Percentiles rank a stretch among this genome's conserved stretches.
These are phyloP conservation scores for Phenganax stokvisi DNA, from an alignment of 92 coral and sea anemone genomes.

Conservation along the genomic window DNA sequence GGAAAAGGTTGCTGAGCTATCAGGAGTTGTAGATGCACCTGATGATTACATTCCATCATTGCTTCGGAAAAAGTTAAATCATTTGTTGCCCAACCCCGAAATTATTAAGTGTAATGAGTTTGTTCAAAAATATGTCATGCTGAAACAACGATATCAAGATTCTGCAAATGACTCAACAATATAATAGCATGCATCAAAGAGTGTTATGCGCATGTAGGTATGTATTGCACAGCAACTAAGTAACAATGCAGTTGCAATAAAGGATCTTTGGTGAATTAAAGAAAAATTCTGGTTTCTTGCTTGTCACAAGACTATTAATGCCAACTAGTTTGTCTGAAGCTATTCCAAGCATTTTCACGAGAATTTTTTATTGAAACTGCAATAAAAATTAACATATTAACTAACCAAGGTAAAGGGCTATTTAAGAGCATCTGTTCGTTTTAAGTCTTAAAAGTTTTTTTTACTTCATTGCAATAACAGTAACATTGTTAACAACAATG, in stretches of 20 bases:
- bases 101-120: not conserved
- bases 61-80: not conserved
- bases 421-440: not conserved
- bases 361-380: not conserved
- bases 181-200: not conserved
- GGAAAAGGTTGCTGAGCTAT: not conserved
- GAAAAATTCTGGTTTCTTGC: conserved; percentile 28
- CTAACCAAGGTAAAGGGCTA: not conserved
- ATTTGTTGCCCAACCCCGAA: not conserved
- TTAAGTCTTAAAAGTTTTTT: not conserved
- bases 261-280: conserved; percentile 21
- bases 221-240: not conserved
- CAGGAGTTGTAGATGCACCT: not conserved
- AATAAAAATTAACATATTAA: not conserved
- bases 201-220: not conserved
- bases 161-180: not conserved
- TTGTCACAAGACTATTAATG: not conserved
- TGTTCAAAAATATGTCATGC: conserved; percentile 2
- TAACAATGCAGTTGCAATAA: no score
- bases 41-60: conserved; percentile 1
- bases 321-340: no score
- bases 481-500: no score
- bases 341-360: no score
- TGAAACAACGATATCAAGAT: conserved; percentile 3
- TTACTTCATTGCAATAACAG: not conserved